Evolutionary conservation across 1,140 invertebrate genomes (phyloP), one percentile per base, ranked within the genome.

Genomic region (Bombus confusus): DNA sequence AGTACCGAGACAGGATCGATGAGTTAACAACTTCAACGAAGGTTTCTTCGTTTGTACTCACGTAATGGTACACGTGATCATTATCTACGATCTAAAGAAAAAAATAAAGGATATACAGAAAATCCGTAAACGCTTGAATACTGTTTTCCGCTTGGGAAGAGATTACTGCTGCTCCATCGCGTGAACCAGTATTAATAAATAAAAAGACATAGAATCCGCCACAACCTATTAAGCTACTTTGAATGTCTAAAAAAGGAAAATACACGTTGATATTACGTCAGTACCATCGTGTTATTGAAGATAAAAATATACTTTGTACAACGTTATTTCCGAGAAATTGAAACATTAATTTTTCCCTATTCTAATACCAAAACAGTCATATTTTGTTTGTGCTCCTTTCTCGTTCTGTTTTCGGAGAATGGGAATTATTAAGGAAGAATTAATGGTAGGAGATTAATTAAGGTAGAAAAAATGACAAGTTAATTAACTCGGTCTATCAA

Each of bases 1-100:
- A 80, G 2, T 69, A 22, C 12, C 3, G 41, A 2, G 43, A 71
- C 22, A 47, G 22, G 3, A 43, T 64, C 37, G 69, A 82, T 64
- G 80, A 74, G 57, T 82, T 82, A 73, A 82, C 69, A 82, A 74
- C 52, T 82, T 73, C 52, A 37, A 13, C 9, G 52, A 47, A 64
- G 80, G 52, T 64, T 81, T 43, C 39, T 43, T 59, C 25, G 37
- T 73, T 64, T 52, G 18, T 74, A 34, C 25, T 74, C 71, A 64
- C 57, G 69, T 82, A 82, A 73, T 80, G 41, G n/a, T 37, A n/a
- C 69, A 74, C 69, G 52, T 82, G 39, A 73, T 82, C 37, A 47
- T 82, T 82, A 82, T 74, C 52, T 37, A 8, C 22, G 39, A 74
- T 82, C 80, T 64, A 28, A 22, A 12, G 69, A 15, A 73, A 64